Evolutionary conservation across 2,797 vertebrate genomes (phyloP).

Genomic region (Spizella passerina): DNA sequence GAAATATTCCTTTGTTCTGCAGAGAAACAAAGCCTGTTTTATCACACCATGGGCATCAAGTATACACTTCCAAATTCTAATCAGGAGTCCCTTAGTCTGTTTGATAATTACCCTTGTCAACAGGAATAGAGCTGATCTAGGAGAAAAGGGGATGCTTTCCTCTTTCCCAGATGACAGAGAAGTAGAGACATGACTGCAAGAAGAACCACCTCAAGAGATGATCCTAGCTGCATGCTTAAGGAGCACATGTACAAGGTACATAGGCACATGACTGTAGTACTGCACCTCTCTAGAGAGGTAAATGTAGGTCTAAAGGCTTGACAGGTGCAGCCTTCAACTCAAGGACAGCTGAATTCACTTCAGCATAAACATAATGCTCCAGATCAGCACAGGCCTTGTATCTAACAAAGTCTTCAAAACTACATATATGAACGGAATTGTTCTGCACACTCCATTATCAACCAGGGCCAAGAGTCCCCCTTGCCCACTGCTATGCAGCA

Average conservation of each 20-base stretch:
- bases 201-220: not conserved
- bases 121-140: fast-evolving
- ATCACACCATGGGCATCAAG: fast-evolving
- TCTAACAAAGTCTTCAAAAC: not conserved
- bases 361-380: not conserved
- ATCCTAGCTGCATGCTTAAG: not conserved
- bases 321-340: not conserved
- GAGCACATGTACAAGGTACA: not conserved
- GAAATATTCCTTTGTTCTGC: not conserved
- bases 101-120: not conserved
- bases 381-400: not conserved
- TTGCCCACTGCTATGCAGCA: fast-evolving
- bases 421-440: not conserved
- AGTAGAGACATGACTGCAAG: not conserved
- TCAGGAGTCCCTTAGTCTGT: not conserved
- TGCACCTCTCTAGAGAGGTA: not conserved
- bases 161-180: fast-evolving
- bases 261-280: not conserved
- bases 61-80: not conserved
- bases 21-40: not conserved
- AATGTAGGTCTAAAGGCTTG: not conserved
- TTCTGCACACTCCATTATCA: not conserved
- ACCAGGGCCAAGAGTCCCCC: not conserved
- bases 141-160: not conserved
- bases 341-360: not conserved